Evolutionary conservation across 2,888 invertebrate genomes (phyloP).

Genomic region (Rotaria macrura): DNA sequence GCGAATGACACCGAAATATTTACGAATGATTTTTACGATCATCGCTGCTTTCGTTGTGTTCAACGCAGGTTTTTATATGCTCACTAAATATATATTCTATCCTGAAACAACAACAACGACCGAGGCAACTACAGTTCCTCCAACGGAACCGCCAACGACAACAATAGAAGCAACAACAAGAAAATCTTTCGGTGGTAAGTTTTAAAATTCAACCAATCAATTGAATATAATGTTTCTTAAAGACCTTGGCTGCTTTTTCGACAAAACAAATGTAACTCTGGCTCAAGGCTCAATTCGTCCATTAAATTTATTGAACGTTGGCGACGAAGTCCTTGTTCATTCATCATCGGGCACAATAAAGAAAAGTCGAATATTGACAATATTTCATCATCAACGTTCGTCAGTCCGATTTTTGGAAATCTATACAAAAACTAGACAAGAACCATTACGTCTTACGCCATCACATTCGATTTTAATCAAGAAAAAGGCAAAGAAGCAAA

Average conservation of each 20-base stretch:
- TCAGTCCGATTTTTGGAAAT: background rate
- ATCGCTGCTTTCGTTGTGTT: no score
- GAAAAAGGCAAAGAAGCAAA: background rate
- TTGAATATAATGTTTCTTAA: background rate
- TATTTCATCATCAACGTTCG: background rate
- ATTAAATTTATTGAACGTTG: background rate
- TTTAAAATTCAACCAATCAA: background rate
- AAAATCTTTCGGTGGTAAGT: background rate
- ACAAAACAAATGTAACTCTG: background rate
- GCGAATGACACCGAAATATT: no score
- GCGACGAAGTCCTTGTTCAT: background rate
- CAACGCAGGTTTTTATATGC: no score
- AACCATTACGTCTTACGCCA: background rate
- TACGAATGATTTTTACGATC: no score
- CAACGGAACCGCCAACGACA: background rate
- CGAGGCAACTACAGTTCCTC: background rate
- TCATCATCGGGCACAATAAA: background rate
- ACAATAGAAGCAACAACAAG: background rate
- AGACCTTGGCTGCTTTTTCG: background rate
- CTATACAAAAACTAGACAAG: background rate
- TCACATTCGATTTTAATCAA: background rate
- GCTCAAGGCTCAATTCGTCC: background rate
- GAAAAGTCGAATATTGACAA: background rate
- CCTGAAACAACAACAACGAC: background rate
- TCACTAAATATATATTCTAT: no score